Conservation (phyloP, 1,140 invertebrate genomes). For the Anthonomus grandis region DNA sequence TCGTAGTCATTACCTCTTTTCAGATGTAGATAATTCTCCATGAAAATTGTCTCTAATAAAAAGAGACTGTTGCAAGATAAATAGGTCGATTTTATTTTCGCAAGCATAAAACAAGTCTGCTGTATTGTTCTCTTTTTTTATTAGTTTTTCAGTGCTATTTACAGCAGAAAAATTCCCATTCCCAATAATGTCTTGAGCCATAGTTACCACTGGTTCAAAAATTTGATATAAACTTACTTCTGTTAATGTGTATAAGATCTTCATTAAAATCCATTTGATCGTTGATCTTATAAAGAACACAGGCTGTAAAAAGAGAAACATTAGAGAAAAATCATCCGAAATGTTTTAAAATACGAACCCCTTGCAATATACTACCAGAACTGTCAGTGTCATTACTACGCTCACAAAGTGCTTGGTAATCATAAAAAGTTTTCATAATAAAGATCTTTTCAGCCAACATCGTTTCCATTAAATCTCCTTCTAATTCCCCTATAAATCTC, state of each 20-base stretch:
- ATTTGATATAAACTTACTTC: slow-evolving; percentile 44
- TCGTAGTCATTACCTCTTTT: slow-evolving; percentile 10
- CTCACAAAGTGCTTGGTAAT: slow-evolving; percentile 79
- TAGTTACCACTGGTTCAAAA: slow-evolving; percentile 27
- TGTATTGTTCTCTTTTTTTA: slow-evolving; percentile 38
- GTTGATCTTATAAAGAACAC: slow-evolving; percentile 25
- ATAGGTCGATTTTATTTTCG: slow-evolving; percentile 64
- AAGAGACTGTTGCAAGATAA: slow-evolving; percentile 61
- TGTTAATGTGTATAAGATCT: slow-evolving; percentile 46
- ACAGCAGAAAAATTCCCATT: no score
- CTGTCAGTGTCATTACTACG: slow-evolving; percentile 15
- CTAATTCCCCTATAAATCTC: slow-evolving; percentile 79
- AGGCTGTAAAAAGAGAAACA: background rate
- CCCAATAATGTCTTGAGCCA: slow-evolving; percentile 27
- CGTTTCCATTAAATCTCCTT: slow-evolving; percentile 74
- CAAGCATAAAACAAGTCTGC: slow-evolving; percentile 55
- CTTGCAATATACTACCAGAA: slow-evolving; percentile 13
- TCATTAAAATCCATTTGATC: slow-evolving; percentile 46
- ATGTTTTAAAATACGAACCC: background rate
- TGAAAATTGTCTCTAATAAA: slow-evolving; percentile 52
- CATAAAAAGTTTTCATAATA: slow-evolving; percentile 72
- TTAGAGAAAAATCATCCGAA: background rate
- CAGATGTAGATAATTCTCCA: slow-evolving; percentile 31
- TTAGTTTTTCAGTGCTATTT: no score
- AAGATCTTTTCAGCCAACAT: slow-evolving; percentile 74